These are phyloP conservation scores for Cotesia typhae DNA, from an alignment of 1,140 invertebrate species.

Conservation along the genomic window DNA sequence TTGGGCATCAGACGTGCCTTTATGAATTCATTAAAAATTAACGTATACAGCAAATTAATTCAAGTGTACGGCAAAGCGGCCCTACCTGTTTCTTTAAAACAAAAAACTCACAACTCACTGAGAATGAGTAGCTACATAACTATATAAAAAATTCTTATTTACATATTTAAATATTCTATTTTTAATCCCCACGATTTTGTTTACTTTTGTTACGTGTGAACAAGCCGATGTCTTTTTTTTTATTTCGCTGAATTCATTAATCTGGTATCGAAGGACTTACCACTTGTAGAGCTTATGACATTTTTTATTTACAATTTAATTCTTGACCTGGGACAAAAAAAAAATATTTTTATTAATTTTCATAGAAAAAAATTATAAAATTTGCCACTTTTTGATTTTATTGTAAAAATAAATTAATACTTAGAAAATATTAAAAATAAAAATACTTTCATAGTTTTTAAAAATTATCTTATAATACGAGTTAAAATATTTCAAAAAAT, in stretches of 20 bases:
- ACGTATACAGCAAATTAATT: constrained; percentile 62
- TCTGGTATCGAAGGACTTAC: neutral
- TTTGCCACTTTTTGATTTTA: neutral
- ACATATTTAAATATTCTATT: constrained; percentile 37
- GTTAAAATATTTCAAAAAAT: no score
- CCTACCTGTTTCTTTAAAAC: constrained; percentile 8
- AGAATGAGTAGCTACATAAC: constrained; percentile 40
- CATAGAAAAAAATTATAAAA: neutral
- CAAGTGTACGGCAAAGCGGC: constrained; percentile 61
- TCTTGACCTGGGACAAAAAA: neutral
- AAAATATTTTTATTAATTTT: neutral
- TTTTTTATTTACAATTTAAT: neutral
- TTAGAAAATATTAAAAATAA: no score
- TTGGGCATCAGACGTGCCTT: constrained; percentile 31
- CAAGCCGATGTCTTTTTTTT: constrained; percentile 27
- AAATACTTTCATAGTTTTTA: no score
- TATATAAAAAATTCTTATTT: constrained; percentile 44
- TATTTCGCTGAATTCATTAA: constrained; percentile 19
- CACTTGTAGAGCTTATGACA: constrained; percentile 15
- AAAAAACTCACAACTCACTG: constrained; percentile 42
- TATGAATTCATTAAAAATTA: constrained; percentile 60
- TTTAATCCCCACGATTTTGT: neutral
- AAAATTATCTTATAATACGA: no score
- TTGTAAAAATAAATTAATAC: no score
- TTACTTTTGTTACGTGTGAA: neutral